Evolutionary conservation across 2,113 vertebrate species (phyloP), one percentile per base, ranked within the genome.

Genomic region (Scatophagus argus): DNA sequence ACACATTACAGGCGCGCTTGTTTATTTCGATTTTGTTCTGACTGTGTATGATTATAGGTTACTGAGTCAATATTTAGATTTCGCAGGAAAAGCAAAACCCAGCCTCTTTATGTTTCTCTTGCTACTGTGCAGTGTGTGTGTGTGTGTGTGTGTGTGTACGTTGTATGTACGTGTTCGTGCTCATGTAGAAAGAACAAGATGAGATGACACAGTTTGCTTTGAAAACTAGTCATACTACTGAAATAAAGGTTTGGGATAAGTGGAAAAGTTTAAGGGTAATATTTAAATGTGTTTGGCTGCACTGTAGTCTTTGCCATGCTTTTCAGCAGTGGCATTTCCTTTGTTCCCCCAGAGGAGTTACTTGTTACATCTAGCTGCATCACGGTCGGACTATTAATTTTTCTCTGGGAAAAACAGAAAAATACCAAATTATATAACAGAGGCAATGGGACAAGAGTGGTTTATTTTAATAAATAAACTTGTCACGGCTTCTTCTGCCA

Each of bases 21-120:
- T 92, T 90, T 91, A 88, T 92, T 88, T 88, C 74, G 8, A 86
- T 81, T 87, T 63, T 85, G 85, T 82, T 88, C 82, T 65, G 84
- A 67, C 86, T 79, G 73, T 79, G 76, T 77, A 84, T 91, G 88
- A 92, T 92, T 92, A 88, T 84, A 89, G 87, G 85, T 76, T 88
- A 47, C 87, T 67, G 85, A 92, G 89, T 91, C 87, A 88, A 91
- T 92, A 90, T 92, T 92, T 91, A 91, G 88, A 86, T 90, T 84
- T 43, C 44, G 85, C 79, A 84, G 88, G 79, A 69, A 88, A 88
- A 87, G 86, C 82, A 85, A 75, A 92, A 79, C 72, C 72, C 70
- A 60, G 82, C 43, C 69, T 83, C 78, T 84, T 81, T 88, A 77
- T 84, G 81, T 79, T 79, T 4, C 62, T 77, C 54, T 19, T 32